These are phyloP conservation scores for Meloidogyne chitwoodi DNA, from an alignment of 1,140 invertebrate genomes.

Conservation along the genomic window DNA sequence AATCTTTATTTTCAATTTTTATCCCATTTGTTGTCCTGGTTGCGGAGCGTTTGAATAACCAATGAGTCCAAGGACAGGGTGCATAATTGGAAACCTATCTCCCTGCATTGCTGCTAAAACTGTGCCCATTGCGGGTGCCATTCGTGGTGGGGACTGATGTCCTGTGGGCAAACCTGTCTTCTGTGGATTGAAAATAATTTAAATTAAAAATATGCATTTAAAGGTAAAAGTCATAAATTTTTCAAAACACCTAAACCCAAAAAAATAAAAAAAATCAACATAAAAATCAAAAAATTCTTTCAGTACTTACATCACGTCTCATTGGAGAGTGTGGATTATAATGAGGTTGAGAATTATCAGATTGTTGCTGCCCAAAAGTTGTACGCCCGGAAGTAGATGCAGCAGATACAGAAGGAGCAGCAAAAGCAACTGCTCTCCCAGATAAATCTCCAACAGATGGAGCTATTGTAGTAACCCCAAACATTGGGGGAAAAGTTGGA, in stretches of 20 bases:
- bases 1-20: slow-evolving; percentile 3
- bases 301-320: background rate
- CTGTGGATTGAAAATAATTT: too few species aligned
- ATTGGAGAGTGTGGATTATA: background rate
- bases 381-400: background rate
- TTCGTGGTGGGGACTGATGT: background rate
- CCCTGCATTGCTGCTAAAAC: slow-evolving; percentile 22
- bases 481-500: background rate
- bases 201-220: too few species aligned
- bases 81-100: slow-evolving; percentile 17
- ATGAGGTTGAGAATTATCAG: background rate
- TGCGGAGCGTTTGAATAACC: slow-evolving; percentile 28
- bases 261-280: too few species aligned
- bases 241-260: too few species aligned
- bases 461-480: background rate
- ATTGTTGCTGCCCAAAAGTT: background rate
- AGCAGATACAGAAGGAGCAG: slow-evolving; percentile 21
- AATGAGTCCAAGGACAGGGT: slow-evolving; percentile 24
- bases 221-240: too few species aligned
- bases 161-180: background rate
- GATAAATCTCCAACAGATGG: background rate
- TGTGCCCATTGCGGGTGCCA: slow-evolving; percentile 30
- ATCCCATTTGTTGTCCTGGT: background rate
- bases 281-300: too few species aligned
- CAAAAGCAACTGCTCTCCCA: slow-evolving; percentile 14